phyloP scores from a whole-genome alignment of 2,797 vertebrate genomes.

The Sandelia bainsii region DNA sequence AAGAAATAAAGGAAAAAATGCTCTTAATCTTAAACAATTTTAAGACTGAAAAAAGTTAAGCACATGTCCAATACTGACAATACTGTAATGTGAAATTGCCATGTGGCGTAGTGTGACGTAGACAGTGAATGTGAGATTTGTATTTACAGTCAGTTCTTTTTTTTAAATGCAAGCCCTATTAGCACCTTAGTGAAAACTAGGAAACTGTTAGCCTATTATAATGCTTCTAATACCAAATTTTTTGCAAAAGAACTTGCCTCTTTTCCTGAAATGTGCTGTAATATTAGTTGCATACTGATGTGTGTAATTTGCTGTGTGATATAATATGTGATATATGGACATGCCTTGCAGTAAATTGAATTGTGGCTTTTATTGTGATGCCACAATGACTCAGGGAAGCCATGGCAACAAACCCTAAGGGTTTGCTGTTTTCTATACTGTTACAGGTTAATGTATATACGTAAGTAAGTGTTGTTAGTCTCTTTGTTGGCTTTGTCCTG shows the following conservation, averaged over 20 bases:
- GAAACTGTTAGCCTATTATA: neutral
- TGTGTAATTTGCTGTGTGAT: neutral
- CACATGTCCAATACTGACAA: neutral
- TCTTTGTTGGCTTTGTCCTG: constrained; percentile 28
- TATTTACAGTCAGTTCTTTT: constrained; percentile 2
- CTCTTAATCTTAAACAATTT: neutral
- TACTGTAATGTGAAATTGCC: constrained; percentile 2
- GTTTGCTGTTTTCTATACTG: neutral
- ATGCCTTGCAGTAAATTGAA: neutral
- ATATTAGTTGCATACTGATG: neutral
- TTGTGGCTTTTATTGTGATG: neutral
- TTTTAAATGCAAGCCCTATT: neutral
- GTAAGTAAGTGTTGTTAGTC: constrained; percentile 4
- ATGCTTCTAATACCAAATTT: neutral
- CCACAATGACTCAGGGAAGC: neutral
- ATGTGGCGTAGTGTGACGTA: constrained; percentile 11
- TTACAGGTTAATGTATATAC: neutral
- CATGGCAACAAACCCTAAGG: neutral
- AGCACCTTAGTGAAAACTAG: neutral
- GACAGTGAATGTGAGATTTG: constrained; percentile 17
- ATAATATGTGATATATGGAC: neutral
- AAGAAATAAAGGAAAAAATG: constrained; percentile 1
- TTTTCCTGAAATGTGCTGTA: neutral
- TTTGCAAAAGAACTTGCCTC: neutral
- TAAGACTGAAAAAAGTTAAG: constrained; percentile 4